Evolutionary conservation across 2,797 vertebrate species (phyloP).

Genomic region (Channa striata): DNA sequence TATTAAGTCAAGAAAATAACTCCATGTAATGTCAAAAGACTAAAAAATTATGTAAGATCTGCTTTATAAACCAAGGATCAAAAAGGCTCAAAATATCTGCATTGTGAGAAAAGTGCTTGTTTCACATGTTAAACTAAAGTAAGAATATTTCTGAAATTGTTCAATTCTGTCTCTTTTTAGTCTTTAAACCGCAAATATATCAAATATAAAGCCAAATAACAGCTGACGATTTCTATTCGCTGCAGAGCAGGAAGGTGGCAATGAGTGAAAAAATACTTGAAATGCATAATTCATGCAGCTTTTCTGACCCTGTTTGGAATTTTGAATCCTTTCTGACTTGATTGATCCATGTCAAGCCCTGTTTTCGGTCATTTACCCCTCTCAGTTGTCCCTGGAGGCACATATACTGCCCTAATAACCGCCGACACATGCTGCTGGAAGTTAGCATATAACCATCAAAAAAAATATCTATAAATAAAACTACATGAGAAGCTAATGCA

Average conservation of each 20-base stretch:
- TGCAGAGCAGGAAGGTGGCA: not conserved
- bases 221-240: too few species aligned
- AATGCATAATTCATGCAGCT: not conserved
- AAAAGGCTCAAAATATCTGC: too few species aligned
- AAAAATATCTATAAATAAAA: too few species aligned
- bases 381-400: conserved; percentile 43
- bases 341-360: conserved; percentile 42
- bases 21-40: not conserved
- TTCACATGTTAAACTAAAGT: too few species aligned
- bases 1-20: conserved; percentile 5
- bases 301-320: not conserved
- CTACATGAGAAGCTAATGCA: too few species aligned
- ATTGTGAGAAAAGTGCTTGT: not conserved
- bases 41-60: not conserved
- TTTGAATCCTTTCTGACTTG: conserved; percentile 23
- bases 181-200: too few species aligned
- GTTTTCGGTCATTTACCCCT: conserved; percentile 41
- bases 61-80: not conserved
- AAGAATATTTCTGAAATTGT: too few species aligned
- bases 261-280: too few species aligned
- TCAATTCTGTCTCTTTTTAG: too few species aligned
- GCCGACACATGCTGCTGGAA: conserved; percentile 35
- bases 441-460: not conserved
- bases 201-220: too few species aligned
- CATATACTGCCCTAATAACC: conserved; percentile 17